These are phyloP conservation scores for Sterna hirundo DNA, from an alignment of 2,113 vertebrate genomes.

Conservation along the genomic window DNA sequence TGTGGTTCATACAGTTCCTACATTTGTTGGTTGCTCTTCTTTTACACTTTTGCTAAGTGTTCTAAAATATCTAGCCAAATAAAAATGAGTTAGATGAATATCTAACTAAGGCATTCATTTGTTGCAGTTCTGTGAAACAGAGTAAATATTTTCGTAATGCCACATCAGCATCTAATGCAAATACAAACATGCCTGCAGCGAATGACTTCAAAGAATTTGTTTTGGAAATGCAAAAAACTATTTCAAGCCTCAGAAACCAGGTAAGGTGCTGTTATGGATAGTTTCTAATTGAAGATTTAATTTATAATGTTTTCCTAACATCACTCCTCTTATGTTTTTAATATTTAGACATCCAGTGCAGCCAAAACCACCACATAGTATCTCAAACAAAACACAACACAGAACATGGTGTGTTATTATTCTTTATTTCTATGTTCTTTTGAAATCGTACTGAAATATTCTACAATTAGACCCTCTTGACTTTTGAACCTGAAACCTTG, in stretches of 20 bases:
- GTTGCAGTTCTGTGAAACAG: conserved; percentile 69
- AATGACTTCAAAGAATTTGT: conserved; percentile 94
- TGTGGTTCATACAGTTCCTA: neutral
- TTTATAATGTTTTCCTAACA: neutral
- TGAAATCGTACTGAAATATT: neutral
- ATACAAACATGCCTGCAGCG: conserved; percentile 64
- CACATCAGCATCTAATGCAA: conserved; percentile 67
- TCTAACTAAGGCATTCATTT: neutral
- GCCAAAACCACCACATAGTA: neutral
- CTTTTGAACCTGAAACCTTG: neutral
- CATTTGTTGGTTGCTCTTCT: neutral
- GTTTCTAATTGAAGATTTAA: neutral
- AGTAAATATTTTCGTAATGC: conserved; percentile 64
- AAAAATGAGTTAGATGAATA: neutral
- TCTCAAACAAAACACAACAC: neutral
- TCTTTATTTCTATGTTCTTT: conserved; percentile 1
- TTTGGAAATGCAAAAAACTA: conserved; percentile 93
- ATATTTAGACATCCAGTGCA: neutral
- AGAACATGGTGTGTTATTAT: neutral
- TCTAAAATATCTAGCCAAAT: neutral
- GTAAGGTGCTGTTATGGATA: conserved; percentile 49
- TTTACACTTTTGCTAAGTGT: neutral
- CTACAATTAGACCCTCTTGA: neutral
- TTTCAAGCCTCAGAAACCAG: conserved; percentile 92
- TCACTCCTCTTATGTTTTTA: neutral